These are phyloP conservation scores for Eurystomus gularis DNA, from an alignment of 2,113 vertebrate species.

Conservation along the genomic window DNA sequence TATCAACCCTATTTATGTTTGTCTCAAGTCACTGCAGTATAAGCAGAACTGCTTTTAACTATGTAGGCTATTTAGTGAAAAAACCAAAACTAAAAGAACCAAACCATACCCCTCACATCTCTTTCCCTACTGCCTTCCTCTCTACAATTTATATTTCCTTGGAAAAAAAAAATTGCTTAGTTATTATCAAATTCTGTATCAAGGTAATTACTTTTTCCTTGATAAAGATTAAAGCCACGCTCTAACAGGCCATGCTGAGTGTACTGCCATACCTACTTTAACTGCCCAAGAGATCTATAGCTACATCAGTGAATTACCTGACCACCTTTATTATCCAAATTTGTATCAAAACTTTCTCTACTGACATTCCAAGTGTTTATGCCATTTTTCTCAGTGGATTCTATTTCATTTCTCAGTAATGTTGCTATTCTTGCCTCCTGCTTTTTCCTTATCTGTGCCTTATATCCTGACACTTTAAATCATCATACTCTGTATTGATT, in stretches of 20 bases:
- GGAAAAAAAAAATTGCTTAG: neutral
- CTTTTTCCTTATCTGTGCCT: neutral
- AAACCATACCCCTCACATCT: neutral
- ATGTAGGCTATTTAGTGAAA: neutral
- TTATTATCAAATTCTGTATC: neutral
- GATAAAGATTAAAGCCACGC: slow-evolving; percentile 14
- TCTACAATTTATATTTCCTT: neutral
- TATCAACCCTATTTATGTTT: neutral
- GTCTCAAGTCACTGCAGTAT: neutral
- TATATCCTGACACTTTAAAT: slow-evolving; percentile 63
- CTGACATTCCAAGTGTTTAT: slow-evolving; percentile 49
- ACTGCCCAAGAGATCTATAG: slow-evolving; percentile 33
- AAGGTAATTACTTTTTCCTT: slow-evolving; percentile 20
- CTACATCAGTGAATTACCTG: slow-evolving; percentile 42
- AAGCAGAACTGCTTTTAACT: neutral
- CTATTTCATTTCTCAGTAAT: slow-evolving; percentile 33
- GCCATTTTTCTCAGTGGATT: slow-evolving; percentile 47
- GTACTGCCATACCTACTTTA: slow-evolving; percentile 11
- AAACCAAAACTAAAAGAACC: neutral
- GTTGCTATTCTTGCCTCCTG: slow-evolving; percentile 11
- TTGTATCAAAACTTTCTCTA: slow-evolving; percentile 34
- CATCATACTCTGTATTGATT: slow-evolving; percentile 44
- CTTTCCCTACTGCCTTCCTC: neutral
- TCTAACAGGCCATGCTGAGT: neutral
- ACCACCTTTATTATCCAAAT: slow-evolving; percentile 50